phyloP scores from a whole-genome alignment of 2,113 vertebrate genomes.

The Prolemur simus region DNA sequence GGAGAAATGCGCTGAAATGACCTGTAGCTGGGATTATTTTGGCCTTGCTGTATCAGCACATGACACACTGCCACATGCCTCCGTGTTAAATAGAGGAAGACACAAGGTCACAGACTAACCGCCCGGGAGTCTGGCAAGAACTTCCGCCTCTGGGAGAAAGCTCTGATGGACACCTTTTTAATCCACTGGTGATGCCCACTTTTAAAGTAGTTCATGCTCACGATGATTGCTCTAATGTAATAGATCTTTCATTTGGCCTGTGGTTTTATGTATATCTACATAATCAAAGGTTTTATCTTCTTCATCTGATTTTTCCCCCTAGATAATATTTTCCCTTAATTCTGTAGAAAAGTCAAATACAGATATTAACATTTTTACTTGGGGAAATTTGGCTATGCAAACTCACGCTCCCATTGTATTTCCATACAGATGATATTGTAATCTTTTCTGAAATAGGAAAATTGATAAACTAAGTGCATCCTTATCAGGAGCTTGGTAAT shows the following conservation, averaged over 20 bases:
- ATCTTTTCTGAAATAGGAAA: slow-evolving; percentile 19
- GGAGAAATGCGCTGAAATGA: background rate
- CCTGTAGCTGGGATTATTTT: background rate
- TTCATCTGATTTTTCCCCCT: background rate
- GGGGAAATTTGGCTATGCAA: background rate
- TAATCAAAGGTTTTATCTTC: background rate
- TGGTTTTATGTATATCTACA: background rate
- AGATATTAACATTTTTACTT: background rate
- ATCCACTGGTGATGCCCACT: background rate
- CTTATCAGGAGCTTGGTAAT: background rate
- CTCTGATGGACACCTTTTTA: background rate
- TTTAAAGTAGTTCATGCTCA: background rate
- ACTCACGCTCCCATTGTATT: background rate
- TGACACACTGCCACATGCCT: background rate
- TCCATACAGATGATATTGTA: background rate
- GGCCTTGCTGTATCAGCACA: background rate
- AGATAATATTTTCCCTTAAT: background rate
- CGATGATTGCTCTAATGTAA: background rate
- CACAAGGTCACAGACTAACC: background rate
- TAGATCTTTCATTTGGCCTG: background rate
- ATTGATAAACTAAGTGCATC: background rate
- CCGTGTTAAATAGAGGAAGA: slow-evolving; percentile 22
- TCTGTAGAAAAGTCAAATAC: background rate
- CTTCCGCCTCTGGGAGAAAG: background rate
- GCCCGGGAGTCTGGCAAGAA: background rate